Percentiles rank a stretch among this genome's conserved stretches.
Evolutionary conservation across 2,888 invertebrate genomes (phyloP).

Genomic region (Mongoloraphidia duomilia): DNA sequence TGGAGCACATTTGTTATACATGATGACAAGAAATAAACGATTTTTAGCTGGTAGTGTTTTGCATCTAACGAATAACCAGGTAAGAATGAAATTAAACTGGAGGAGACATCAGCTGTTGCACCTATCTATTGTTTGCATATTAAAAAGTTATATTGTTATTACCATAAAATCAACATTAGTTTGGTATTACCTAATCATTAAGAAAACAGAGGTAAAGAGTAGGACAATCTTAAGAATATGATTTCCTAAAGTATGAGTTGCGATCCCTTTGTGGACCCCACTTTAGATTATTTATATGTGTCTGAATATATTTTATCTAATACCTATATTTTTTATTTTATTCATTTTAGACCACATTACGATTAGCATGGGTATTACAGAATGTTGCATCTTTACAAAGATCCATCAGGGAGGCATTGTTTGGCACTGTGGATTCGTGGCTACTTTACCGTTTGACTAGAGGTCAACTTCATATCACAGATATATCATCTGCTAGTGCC

Average conservation of each 20-base stretch:
- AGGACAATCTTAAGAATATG: too few species aligned
- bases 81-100: constrained; percentile 23
- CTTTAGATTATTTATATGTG: too few species aligned
- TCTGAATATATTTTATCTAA: too few species aligned
- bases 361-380: constrained; percentile 65
- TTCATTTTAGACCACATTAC: constrained; percentile 47
- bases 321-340: too few species aligned
- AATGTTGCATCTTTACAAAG: constrained; percentile 53
- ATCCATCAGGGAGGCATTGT: constrained; percentile 50
- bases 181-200: too few species aligned
- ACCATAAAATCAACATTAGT: too few species aligned
- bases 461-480: constrained; percentile 55
- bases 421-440: constrained; percentile 90
- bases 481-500: constrained; percentile 80
- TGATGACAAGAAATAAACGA: constrained; percentile 62
- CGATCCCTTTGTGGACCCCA: too few species aligned
- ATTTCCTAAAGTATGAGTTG: too few species aligned
- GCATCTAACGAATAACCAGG: constrained; percentile 75
- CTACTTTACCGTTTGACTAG: constrained; percentile 66
- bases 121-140: too few species aligned
- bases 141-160: too few species aligned
- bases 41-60: constrained; percentile 76
- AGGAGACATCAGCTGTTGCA: too few species aligned
- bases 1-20: constrained; percentile 54
- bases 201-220: too few species aligned